Percentiles rank a stretch among this genome's conserved stretches.
Evolutionary conservation across 2,113 vertebrate species (phyloP).

Genomic region (Pseudonaja textilis): DNA sequence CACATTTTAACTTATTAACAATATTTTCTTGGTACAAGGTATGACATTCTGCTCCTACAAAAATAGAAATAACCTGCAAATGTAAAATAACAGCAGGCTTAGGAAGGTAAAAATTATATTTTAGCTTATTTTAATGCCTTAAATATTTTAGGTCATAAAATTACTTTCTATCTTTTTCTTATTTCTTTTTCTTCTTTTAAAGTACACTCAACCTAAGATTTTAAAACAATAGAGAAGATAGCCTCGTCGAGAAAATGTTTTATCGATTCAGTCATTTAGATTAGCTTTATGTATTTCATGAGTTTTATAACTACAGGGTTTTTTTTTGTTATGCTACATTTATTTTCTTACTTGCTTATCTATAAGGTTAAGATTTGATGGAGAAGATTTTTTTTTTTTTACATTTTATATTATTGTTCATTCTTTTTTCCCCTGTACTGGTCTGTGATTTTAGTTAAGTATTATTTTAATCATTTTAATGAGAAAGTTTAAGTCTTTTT

Average conservation of each 20-base stretch:
- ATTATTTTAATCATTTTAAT: not conserved
- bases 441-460: not conserved
- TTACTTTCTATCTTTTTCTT: not conserved
- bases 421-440: not conserved
- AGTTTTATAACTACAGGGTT: not conserved
- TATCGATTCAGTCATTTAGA: not conserved
- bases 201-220: not conserved
- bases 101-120: not conserved
- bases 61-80: not conserved
- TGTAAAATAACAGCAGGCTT: not conserved
- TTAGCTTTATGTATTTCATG: not conserved
- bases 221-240: not conserved
- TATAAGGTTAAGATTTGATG: not conserved
- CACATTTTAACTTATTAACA: not conserved
- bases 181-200: not conserved
- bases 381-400: not conserved
- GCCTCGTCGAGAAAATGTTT: not conserved
- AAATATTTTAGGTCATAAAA: not conserved
- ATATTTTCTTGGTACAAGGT: not conserved
- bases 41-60: not conserved
- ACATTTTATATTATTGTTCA: not conserved
- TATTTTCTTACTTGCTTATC: not conserved
- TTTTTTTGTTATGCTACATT: not conserved
- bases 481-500: not conserved
- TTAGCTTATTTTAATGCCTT: not conserved